Conservation (phyloP, 2,888 invertebrate species). For the Drepana falcataria region DNA sequence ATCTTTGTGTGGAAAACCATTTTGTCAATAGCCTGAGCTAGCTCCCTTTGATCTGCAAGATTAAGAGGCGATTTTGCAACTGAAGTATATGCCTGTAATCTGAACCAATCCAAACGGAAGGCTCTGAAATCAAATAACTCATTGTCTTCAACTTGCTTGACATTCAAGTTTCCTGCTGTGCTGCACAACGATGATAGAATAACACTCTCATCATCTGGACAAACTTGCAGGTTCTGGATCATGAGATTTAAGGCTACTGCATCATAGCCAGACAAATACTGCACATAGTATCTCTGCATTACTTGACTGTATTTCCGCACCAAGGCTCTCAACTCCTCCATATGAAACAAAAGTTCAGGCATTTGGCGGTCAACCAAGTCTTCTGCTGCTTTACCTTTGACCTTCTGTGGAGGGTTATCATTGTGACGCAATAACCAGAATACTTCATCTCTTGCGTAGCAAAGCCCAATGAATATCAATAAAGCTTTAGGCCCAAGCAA, state of each 20-base stretch:
- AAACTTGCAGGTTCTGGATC: conserved; percentile 88
- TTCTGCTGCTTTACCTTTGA: conserved; percentile 92
- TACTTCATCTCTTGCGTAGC: conserved; percentile 97
- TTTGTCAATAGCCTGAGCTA: conserved; percentile 95
- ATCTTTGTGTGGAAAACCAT: conserved; percentile 98
- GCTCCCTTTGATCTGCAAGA: conserved; percentile 89
- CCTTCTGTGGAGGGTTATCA: conserved; percentile 95
- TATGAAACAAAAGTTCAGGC: conserved; percentile 97
- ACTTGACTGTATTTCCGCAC: conserved; percentile 98
- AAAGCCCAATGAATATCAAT: conserved; percentile 96
- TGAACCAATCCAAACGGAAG: conserved; percentile 97
- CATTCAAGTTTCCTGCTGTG: conserved; percentile 89
- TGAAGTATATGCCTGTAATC: conserved; percentile 96
- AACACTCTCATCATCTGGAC: conserved; percentile 96
- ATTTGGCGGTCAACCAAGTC: conserved; percentile 96
- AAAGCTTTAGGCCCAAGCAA: conserved; percentile 97
- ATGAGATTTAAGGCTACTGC: conserved; percentile 93
- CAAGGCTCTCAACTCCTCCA: conserved; percentile 96
- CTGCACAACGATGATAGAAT: conserved; percentile 95
- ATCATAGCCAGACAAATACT: conserved; percentile 97
- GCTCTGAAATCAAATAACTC: conserved; percentile 97
- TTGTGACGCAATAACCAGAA: conserved; percentile 97
- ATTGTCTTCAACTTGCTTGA: conserved; percentile 98
- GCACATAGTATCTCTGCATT: conserved; percentile 97
- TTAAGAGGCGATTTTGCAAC: conserved; percentile 87